phyloP scores from a whole-genome alignment of 2,113 vertebrate species.

The Trachemys scripta region DNA sequence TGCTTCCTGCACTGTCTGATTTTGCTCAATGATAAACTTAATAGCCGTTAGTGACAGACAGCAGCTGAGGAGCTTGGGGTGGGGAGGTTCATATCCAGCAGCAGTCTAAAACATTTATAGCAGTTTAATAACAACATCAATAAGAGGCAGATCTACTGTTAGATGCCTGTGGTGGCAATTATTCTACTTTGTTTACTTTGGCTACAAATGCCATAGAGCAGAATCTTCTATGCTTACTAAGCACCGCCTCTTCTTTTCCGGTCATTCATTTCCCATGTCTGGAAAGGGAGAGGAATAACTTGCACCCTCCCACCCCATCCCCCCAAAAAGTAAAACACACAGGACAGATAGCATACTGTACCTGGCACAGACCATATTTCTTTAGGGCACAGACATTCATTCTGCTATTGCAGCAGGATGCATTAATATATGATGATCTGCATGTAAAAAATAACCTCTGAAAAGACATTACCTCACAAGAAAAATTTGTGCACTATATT shows the following conservation, averaged over 20 bases:
- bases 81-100: constrained; percentile 10
- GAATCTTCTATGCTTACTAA: constrained; percentile 25
- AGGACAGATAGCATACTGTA: background rate
- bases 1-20: constrained; percentile 62
- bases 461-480: constrained; percentile 72
- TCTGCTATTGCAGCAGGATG: background rate
- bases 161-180: constrained; percentile 36
- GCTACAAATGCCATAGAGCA: constrained; percentile 17
- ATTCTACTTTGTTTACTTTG: constrained; percentile 47
- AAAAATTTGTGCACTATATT: constrained; percentile 62
- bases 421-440: background rate
- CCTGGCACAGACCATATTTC: background rate
- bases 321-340: background rate
- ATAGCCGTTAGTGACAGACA: constrained; percentile 53
- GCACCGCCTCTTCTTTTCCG: constrained; percentile 14
- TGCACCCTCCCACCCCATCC: too few relatives aligned
- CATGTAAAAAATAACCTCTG: constrained; percentile 29
- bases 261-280: background rate
- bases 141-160: constrained; percentile 36
- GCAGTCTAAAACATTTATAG: constrained; percentile 25
- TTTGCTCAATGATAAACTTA: constrained; percentile 69
- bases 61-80: constrained; percentile 12
- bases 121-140: constrained; percentile 50
- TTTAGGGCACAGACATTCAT: background rate
- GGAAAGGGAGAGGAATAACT: background rate